A percentile compares a stretch with the other conserved stretches of the same genome.
Conservation (phyloP, 2,888 invertebrate genomes). For the Hyalella azteca region DNA sequence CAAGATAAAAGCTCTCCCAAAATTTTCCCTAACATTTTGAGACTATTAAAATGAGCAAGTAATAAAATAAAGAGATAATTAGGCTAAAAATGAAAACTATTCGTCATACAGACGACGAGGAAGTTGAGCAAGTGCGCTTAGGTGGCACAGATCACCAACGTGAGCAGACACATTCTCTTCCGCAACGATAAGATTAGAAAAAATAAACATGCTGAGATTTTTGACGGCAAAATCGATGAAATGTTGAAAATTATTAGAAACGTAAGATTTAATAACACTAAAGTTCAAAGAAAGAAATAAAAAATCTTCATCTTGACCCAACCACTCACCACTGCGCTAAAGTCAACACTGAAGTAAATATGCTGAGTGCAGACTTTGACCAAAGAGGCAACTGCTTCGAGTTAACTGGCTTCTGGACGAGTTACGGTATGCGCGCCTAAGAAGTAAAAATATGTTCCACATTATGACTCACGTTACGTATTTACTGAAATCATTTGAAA, state of each 20-base stretch:
- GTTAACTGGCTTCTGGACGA: too few species aligned
- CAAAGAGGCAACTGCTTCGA: too few species aligned
- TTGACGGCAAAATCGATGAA: not conserved
- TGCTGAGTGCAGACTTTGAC: too few species aligned
- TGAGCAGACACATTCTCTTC: conserved; percentile 1
- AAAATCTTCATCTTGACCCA: not conserved
- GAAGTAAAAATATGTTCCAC: not conserved
- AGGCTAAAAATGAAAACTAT: not conserved
- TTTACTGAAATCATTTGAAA: not conserved
- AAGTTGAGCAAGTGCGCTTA: not conserved
- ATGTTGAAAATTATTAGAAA: not conserved
- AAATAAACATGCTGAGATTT: not conserved
- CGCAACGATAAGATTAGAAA: not conserved
- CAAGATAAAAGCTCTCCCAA: too few species aligned
- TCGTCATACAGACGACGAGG: not conserved
- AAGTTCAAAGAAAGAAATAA: not conserved
- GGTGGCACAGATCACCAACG: not conserved
- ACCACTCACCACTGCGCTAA: not conserved
- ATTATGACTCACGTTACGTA: not conserved
- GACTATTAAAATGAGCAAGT: not conserved
- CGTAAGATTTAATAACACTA: not conserved
- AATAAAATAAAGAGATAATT: not conserved
- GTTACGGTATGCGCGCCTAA: too few species aligned
- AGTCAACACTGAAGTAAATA: not conserved
- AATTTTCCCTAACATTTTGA: too few species aligned